Conservation (phyloP, 2,113 vertebrate species). For the Ptychochromis oligacanthus region DNA sequence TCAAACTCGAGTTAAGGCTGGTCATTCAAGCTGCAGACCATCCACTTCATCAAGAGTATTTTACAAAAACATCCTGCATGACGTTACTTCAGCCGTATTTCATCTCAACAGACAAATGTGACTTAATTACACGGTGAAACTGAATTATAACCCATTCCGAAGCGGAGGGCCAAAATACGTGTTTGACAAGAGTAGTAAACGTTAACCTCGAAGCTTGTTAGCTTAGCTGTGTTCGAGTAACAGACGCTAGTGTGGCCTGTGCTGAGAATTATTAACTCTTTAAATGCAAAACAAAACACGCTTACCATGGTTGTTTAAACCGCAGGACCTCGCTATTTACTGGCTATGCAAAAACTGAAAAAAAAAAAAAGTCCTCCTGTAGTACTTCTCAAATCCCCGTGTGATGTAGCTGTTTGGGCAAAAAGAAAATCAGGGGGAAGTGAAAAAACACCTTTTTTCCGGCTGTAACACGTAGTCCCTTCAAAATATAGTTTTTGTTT, state of each 20-base stretch:
- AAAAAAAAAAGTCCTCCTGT: background rate
- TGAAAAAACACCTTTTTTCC: slow-evolving; percentile 25
- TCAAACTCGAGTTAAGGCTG: background rate
- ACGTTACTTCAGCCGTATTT: background rate
- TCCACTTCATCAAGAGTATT: background rate
- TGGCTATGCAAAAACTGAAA: background rate
- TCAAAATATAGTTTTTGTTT: slow-evolving; percentile 59
- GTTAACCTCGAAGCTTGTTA: slow-evolving; percentile 44
- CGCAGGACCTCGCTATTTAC: background rate
- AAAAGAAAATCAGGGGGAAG: slow-evolving; percentile 45
- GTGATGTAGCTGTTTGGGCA: background rate
- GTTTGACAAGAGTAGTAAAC: background rate
- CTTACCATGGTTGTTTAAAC: slow-evolving; percentile 65
- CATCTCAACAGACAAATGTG: accelerated
- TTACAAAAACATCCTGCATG: background rate
- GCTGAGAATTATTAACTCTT: background rate
- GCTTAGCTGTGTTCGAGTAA: slow-evolving; percentile 46
- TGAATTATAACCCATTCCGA: background rate
- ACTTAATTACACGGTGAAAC: background rate
- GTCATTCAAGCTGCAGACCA: background rate
- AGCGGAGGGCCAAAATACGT: background rate
- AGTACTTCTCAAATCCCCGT: background rate
- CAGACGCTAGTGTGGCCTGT: background rate
- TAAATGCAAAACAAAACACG: background rate
- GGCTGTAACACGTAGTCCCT: slow-evolving; percentile 17